Conservation (phyloP, 2,888 invertebrate genomes). For the Pycnomerus fuliginosus region DNA sequence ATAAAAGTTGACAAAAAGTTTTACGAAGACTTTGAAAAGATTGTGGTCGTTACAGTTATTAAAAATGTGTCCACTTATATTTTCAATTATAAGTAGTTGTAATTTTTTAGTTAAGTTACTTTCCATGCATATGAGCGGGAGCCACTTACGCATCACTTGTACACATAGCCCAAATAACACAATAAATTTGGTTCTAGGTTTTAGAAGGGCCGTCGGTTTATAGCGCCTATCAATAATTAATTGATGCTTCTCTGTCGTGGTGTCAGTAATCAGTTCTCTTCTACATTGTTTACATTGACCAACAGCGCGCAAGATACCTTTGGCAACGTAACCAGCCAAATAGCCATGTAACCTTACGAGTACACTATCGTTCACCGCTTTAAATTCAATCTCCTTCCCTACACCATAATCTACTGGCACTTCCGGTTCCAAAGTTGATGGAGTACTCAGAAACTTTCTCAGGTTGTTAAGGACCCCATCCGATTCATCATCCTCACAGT, state of each 20-base stretch:
- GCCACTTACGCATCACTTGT: background rate
- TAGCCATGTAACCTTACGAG: background rate
- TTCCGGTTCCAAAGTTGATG: background rate
- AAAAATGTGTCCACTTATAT: background rate
- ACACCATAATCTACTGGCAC: background rate
- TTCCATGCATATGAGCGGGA: background rate
- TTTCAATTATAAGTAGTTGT: background rate
- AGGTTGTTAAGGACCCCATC: background rate
- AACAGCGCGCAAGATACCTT: background rate
- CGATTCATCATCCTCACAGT: slow-evolving; percentile 8
- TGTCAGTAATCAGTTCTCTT: background rate
- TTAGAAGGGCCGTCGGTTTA: background rate
- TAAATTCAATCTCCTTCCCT: background rate
- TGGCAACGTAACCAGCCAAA: background rate
- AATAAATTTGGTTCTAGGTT: background rate
- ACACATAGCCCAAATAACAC: background rate
- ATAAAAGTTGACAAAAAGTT: background rate
- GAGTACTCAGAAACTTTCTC: background rate
- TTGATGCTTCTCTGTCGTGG: background rate
- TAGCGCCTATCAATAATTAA: background rate
- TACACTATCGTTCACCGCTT: background rate
- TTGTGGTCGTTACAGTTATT: background rate
- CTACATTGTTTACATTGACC: background rate
- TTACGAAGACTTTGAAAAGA: background rate
- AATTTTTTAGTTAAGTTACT: background rate